Evolutionary conservation across 1,140 invertebrate species (phyloP), one percentile per base, ranked within the genome.

Genomic region (Zaprionus lachaisei): DNA sequence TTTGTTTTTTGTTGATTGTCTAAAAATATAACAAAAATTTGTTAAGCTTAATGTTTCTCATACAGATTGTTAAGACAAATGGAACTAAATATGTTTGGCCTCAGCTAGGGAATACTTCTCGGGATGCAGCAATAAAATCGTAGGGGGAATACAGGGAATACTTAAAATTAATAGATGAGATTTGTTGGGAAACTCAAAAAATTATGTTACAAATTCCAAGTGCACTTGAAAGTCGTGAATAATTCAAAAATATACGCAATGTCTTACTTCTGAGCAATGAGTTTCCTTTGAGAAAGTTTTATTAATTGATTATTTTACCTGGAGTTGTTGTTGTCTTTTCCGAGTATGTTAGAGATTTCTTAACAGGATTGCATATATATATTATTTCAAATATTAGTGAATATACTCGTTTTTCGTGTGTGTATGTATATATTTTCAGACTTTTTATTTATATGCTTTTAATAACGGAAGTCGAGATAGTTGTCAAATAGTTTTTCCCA

Each of bases 21-120:
- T 90, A 90, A 90, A 90, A 90, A 81, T 90, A 90, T 90, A 90
- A 90, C 85, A 90, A 82, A 90, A 75, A 60, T 26, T 90, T 82
- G 68, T 80, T 90, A 67, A 73, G 84, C 84, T 89, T 75, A 58
- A 71, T 77, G 51, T 83, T 63, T 57, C 14, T 17, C 37, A n/a
- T 38, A 69, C 47, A 70, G 69, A 47, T 69, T 74, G 26, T 34
- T 49, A 62, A 38, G 24, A 31, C 51, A 67, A 70, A 31, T 49
- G 31, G 72, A 73, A 65, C 41, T 41, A 26, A 75, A 73, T 67
- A 51, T 69, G 71, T 49, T 28, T 62, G 73, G 17, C 57, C 51
- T 47, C 5, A 51, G 22, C 24, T 63, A 22, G 47, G 22, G 20
- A 51, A 47, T 22, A 58, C 55, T 26, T 24, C 15, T n/a, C 20